Evolutionary conservation across 2,797 vertebrate genomes (phyloP).

Genomic region (Phoxinus dragarum): DNA sequence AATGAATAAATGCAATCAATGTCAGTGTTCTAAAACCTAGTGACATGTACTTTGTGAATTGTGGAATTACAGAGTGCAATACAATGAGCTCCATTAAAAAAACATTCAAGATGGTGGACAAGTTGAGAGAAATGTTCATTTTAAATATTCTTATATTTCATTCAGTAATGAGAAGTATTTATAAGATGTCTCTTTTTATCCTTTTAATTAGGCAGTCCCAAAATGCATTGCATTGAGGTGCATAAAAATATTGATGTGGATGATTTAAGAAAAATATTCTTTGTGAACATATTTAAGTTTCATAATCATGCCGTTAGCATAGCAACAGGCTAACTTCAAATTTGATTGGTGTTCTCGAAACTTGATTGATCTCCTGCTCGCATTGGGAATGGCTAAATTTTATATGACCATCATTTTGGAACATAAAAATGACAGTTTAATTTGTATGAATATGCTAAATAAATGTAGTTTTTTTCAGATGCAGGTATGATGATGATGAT

Average conservation of each 20-base stretch:
- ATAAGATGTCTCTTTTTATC: not conserved
- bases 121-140: not conserved
- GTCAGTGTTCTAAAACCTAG: not conserved
- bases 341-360: not conserved
- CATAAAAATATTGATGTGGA: not conserved
- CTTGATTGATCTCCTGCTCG: not conserved
- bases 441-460: not conserved
- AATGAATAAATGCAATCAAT: conserved; percentile 9
- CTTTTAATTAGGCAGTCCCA: not conserved
- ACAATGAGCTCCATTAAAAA: not conserved
- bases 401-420: not conserved
- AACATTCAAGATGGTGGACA: not conserved
- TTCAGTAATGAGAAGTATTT: not conserved
- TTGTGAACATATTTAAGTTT: not conserved
- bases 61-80: not conserved
- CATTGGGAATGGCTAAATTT: not conserved
- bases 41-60: not conserved
- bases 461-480: not conserved
- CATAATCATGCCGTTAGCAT: not conserved
- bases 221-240: not conserved
- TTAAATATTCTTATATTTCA: not conserved
- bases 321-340: not conserved
- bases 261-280: not conserved
- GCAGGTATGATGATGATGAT: not conserved
- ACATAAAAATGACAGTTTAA: not conserved